Evolutionary conservation across 2,888 invertebrate species (phyloP), one percentile per base, ranked within the genome.

Genomic region (Exocentrus adspersus): DNA sequence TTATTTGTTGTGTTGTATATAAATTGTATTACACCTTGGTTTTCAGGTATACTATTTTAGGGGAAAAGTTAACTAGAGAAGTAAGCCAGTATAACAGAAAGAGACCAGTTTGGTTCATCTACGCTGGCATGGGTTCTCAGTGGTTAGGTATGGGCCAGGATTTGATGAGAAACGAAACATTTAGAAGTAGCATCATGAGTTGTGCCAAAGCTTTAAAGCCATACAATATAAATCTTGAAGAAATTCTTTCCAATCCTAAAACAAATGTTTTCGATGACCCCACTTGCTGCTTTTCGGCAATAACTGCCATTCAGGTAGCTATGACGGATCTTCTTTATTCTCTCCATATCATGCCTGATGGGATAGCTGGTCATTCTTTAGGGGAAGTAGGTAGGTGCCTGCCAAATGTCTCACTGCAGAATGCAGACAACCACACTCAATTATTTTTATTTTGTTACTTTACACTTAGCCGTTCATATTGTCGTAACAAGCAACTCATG

Each of bases 341-440:
- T 12, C 79, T 91, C 20, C 93, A 92, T 67, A 86, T 98, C 28
- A 83, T 85, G 21, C 95, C 97, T 3, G 95, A 97, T 81, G 96
- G 96, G 57, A 93, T 98, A 77, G 87, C 97, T 56, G 97, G 97
- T 0, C 97, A 98, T 83, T 97, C 96, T 50, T 92, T 92, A 5
- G 94, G 94, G 19, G 94, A 95, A 83, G 85, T 92, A 73, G 91
- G 91, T 81, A 65, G 62, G 76, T 69, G 3, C 24, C n/a, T n/a
- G n/a, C n/a, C n/a, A n/a, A n/a, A n/a, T n/a, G n/a, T n/a, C n/a
- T n/a, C n/a, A n/a, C n/a, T n/a, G n/a, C n/a, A n/a, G n/a, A n/a
- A n/a, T n/a, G n/a, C n/a, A n/a, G n/a, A n/a, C n/a, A n/a, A n/a
- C n/a, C n/a, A n/a, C n/a, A n/a, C n/a, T n/a, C n/a, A n/a, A n/a